phyloP scores from a whole-genome alignment of 1,140 invertebrate genomes.

The Trypoxylus dichotomus region DNA sequence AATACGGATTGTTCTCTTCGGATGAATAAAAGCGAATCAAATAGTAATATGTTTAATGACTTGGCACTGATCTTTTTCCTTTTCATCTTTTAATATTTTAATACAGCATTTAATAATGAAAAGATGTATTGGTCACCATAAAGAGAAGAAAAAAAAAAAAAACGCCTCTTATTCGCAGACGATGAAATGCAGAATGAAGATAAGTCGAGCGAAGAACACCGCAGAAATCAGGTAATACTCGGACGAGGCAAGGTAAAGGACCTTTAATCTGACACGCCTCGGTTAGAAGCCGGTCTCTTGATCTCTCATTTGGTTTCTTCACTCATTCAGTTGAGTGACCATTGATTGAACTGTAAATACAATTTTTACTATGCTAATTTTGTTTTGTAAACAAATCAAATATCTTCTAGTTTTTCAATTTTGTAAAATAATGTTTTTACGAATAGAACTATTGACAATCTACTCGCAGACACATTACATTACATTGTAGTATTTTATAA shows the following conservation, averaged over 20 bases:
- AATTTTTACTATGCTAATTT: not conserved
- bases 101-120: not conserved
- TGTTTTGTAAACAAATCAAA: not conserved
- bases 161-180: not conserved
- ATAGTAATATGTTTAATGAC: not conserved
- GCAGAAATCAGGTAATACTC: not conserved
- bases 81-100: not conserved
- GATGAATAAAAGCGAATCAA: not conserved
- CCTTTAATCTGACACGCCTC: not conserved
- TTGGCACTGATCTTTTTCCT: not conserved
- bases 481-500: no score
- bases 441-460: no score
- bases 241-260: not conserved
- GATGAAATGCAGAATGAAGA: not conserved
- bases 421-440: not conserved
- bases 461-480: no score
- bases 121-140: not conserved
- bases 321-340: conserved; percentile 1
- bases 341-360: not conserved
- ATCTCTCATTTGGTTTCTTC: not conserved
- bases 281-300: not conserved
- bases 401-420: not conserved
- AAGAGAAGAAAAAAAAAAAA: not conserved
- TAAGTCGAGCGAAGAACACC: not conserved
- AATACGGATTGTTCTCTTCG: not conserved